Conservation (phyloP, 2,113 vertebrate species). For the Thryonomys swinderianus region DNA sequence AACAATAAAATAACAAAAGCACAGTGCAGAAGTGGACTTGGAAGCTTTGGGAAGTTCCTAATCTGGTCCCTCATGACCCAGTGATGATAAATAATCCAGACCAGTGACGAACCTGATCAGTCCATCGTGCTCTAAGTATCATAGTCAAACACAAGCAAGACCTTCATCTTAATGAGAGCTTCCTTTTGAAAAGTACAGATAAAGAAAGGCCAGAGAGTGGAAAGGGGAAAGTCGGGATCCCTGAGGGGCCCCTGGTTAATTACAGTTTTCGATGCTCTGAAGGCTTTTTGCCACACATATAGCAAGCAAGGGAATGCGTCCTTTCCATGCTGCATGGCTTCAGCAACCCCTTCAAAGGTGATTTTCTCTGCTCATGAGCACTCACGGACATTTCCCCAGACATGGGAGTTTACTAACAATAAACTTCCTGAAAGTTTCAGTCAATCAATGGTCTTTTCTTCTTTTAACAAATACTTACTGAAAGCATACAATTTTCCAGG, state of each 20-base stretch:
- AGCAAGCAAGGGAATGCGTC: neutral
- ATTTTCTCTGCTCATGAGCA: neutral
- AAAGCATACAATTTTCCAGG: neutral
- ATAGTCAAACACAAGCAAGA: neutral
- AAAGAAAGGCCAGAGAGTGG: neutral
- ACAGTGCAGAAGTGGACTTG: neutral
- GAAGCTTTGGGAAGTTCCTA: neutral
- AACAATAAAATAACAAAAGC: neutral
- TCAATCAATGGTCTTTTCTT: neutral
- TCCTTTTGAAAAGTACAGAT: fast-evolving
- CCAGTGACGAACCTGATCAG: neutral
- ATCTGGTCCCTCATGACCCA: neutral
- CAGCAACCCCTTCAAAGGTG: neutral
- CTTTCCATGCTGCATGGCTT: neutral
- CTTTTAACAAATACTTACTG: neutral
- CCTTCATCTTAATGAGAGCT: neutral
- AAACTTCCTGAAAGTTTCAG: neutral
- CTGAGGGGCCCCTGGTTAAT: neutral
- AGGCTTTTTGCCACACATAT: neutral
- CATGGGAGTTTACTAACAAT: neutral
- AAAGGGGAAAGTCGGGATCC: neutral
- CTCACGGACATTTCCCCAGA: neutral
- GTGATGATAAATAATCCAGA: neutral
- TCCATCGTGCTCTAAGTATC: neutral
- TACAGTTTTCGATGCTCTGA: neutral